Base-by-base conservation (phyloP, 2,797 vertebrate species). In the Apogon hyalosoma region DNA sequence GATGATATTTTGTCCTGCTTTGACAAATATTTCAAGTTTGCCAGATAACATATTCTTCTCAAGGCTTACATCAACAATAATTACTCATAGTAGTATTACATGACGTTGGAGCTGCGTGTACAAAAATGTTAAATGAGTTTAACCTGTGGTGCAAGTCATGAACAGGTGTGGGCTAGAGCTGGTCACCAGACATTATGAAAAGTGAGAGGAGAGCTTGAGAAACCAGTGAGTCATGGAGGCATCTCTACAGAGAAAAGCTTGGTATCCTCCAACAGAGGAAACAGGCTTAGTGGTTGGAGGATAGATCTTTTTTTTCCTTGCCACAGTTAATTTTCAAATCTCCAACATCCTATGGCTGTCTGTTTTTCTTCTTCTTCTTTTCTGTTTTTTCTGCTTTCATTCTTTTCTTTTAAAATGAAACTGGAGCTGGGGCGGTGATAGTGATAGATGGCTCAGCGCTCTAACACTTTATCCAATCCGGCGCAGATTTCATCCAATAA, bases 401-500 rank as follows among this genome's bases (percentile, higher is more conserved):
- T 93, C 91, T 92, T 93, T 93, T 93, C 90, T 94, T 93, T 94
- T 92, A 92, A 94, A 93, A 93, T 88, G 91, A 92, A 93, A 91
- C 90, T 86, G 88, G 90, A 94, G 94, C 92, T 77, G 88, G 89
- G 92, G 91, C 85, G 90, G 91, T 92, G 90, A 94, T 94, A 91
- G 94, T 95, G 94, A 95, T 95, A 94, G 94, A 95, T 95, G 93
- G 93, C 92, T 94, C 92, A 92, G 93, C 92, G 94, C 94, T 94
- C 93, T 90, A 95, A 94, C 93, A 94, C 93, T 94, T 94, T 95
- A 94, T 94, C 94, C 93, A 95, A 95, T 94, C 92, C 93, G 91
- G 93, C 89, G 91, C 93, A 93, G 94, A 94, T 95, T 95, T 95
- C 94, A 94, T 95, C 94, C 94, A 95, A 94, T 94, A 94, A 94